Base-by-base conservation (phyloP, 2,113 vertebrate genomes). In the Irena cyanogastra region DNA sequence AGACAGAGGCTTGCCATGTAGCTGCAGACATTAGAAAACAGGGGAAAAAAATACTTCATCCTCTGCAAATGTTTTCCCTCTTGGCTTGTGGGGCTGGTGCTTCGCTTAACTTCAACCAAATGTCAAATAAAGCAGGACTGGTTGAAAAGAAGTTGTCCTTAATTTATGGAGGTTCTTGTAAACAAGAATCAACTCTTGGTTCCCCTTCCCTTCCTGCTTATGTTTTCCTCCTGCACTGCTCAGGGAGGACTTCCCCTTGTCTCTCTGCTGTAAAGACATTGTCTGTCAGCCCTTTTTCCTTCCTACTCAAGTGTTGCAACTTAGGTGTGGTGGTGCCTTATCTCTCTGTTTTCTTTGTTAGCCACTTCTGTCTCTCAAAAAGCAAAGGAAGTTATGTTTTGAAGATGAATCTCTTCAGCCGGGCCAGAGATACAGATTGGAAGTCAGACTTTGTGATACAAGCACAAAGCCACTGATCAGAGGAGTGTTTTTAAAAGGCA, bases 21-120 rank as follows among this genome's bases (percentile, higher is more conserved):
- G 83, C 83, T 92, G 89, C 35, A 91, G 81, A 82, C 72, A 3
- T 93, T 89, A 84, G 91, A 70, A 94, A 96, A 91, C 12, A 26
- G 82, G 68, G 93, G 92, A 63, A 96, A 95, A 91, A 93, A 87
- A 50, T 89, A 91, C 89, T 95, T 97, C 89, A 95, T 95, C 65
- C 57, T 93, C 83, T 87, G 57, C 61, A 87, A 79, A 85, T 84
- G 39, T 84, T 75, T 91, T 95, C 68, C 39, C 63, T 82, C 50
- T 94, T 91, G 81, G 65, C 53, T 50, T 45, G 14, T 84, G 61
- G 37, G 57, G 57, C 26, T 79, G 45, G 50, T 82, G 75, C 83
- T 95, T 93, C 85, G 16, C 87, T 94, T 94, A 89, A 84, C 83
- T 89, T 91, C 77, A 93, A 84, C 72, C 53, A 76, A 87, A 91